Conservation (phyloP, 2,113 vertebrate genomes). For the Dasypus novemcinctus region DNA sequence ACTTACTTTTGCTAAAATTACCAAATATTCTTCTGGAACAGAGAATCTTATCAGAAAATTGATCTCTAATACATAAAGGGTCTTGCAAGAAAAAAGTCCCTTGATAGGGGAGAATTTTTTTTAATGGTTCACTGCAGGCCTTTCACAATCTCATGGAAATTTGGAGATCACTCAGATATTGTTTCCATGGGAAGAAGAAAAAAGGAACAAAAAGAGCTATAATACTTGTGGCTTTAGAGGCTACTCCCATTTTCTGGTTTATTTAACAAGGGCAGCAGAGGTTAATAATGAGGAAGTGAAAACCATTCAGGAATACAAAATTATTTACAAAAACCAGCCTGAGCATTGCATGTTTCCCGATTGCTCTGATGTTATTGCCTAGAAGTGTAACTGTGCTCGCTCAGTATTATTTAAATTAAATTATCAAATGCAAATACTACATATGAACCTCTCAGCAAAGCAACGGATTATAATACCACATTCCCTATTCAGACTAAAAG, state of each 20-base stretch:
- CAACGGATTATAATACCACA: conserved; percentile 61
- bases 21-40: conserved; percentile 79
- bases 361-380: conserved; percentile 54
- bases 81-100: conserved; percentile 76
- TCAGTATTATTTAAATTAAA: conserved; percentile 82
- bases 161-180: conserved; percentile 80
- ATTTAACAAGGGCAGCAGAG: conserved; percentile 61
- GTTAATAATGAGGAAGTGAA: conserved; percentile 74
- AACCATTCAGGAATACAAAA: conserved; percentile 55
- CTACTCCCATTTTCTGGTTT: conserved; percentile 54
- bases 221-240: conserved; percentile 57
- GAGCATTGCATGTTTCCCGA: conserved; percentile 29
- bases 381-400: conserved; percentile 45
- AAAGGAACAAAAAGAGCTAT: conserved; percentile 70
- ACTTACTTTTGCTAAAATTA: conserved; percentile 83
- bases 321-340: conserved; percentile 72
- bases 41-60: conserved; percentile 87
- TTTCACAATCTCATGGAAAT: conserved; percentile 78
- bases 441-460: conserved; percentile 78
- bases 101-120: conserved; percentile 56
- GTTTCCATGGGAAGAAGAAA: conserved; percentile 66
- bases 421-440: conserved; percentile 81
- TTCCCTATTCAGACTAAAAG: conserved; percentile 71
- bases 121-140: conserved; percentile 71
- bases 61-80: conserved; percentile 81